phyloP scores from a whole-genome alignment of 2,888 invertebrate species.

The Pollenia labialis region DNA sequence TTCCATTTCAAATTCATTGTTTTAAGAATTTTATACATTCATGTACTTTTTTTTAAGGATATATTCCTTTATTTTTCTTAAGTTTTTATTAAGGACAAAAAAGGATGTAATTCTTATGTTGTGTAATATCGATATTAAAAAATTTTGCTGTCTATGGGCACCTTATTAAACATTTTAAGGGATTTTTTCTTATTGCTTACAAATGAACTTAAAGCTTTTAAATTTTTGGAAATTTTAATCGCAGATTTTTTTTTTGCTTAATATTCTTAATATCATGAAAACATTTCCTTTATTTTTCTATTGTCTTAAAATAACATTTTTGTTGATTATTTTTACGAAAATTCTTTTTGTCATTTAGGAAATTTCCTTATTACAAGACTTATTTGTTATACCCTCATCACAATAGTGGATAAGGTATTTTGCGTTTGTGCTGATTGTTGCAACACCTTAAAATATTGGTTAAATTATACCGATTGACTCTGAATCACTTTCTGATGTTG shows the following conservation, averaged over 20 bases:
- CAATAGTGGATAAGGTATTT: too few species aligned
- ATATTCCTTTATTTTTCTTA: neutral
- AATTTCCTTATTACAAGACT: too few species aligned
- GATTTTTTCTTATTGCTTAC: too few species aligned
- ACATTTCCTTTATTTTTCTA: slow-evolving; percentile 2
- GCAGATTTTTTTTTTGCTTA: neutral
- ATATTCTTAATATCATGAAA: neutral
- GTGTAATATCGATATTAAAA: neutral
- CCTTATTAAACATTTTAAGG: too few species aligned
- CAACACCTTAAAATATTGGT: too few species aligned
- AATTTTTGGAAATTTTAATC: neutral
- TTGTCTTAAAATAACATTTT: slow-evolving; percentile 8
- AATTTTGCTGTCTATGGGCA: too few species aligned
- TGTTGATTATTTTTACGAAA: slow-evolving; percentile 20
- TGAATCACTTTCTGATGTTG: too few species aligned
- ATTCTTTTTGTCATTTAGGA: slow-evolving; percentile 18
- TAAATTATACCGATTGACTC: too few species aligned
- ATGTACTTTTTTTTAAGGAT: neutral
- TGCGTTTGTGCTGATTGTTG: too few species aligned
- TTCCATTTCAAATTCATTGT: slow-evolving; percentile 35
- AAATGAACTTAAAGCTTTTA: too few species aligned
- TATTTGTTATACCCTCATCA: too few species aligned
- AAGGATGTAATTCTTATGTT: neutral
- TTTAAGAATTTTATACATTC: neutral
- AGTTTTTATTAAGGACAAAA: neutral